Conservation (phyloP, 2,888 invertebrate species). For the Erannis defoliaria region DNA sequence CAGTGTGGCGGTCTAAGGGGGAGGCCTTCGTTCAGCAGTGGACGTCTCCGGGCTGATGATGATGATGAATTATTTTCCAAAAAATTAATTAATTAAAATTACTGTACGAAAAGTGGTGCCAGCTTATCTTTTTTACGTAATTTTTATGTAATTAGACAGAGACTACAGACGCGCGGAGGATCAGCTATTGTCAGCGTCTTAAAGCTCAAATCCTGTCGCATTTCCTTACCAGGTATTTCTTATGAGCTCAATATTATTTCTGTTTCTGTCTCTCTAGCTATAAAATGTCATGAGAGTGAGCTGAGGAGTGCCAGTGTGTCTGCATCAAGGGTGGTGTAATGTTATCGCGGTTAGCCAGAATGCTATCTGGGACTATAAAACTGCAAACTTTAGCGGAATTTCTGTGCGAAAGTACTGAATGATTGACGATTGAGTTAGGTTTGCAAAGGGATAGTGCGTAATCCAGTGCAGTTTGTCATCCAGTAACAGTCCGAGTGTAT, state of each 20-base stretch:
- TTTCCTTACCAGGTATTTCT: constrained; percentile 43
- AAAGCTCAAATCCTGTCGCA: constrained; percentile 45
- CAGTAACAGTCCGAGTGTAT: neutral
- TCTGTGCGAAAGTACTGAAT: constrained; percentile 8
- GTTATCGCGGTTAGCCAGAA: constrained; percentile 51
- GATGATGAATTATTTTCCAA: no score
- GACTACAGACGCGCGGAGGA: no score
- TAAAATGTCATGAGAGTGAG: neutral
- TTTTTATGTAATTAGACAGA: no score
- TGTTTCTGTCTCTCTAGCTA: neutral
- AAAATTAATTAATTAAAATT: no score
- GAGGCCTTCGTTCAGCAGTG: no score
- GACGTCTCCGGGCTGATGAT: no score
- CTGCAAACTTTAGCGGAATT: constrained; percentile 46
- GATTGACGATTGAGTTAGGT: neutral
- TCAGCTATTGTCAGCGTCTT: no score
- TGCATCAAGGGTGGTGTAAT: constrained; percentile 34
- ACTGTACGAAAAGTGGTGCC: no score
- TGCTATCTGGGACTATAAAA: constrained; percentile 51
- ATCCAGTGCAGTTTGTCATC: neutral
- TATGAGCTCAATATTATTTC: neutral
- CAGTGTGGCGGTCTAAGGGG: no score
- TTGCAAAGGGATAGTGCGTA: constrained; percentile 4
- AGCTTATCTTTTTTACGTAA: no score
- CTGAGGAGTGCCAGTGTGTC: neutral